Conservation (phyloP, 2,888 invertebrate species). For the Syrphus vitripennis region DNA sequence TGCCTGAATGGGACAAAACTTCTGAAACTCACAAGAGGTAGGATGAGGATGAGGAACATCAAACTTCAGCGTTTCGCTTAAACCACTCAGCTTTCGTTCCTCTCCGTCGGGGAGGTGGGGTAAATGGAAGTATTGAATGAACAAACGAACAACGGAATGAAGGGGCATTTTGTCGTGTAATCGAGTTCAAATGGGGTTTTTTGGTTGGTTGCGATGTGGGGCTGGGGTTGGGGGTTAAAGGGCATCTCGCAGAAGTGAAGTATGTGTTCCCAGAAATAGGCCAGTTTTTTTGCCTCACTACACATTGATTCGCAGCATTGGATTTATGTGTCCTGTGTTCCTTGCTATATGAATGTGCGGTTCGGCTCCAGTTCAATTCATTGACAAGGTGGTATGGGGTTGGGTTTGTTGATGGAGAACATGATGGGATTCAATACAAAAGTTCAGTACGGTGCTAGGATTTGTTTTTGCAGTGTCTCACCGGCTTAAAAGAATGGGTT, state of each 20-base stretch:
- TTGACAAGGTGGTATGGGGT: background rate
- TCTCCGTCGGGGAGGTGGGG: background rate
- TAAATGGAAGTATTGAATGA: conserved; percentile 29
- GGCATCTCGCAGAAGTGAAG: conserved; percentile 37
- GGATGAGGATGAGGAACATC: background rate
- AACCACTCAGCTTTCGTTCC: background rate
- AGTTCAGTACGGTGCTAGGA: conserved; percentile 31
- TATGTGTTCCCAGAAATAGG: conserved; percentile 61
- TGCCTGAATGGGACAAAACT: conserved; percentile 35
- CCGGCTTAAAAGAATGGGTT: conserved; percentile 8
- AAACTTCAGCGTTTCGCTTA: conserved; percentile 23
- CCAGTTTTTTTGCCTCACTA: conserved; percentile 66
- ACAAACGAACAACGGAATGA: conserved; percentile 51
- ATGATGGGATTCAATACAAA: conserved; percentile 22
- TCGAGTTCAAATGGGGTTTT: conserved; percentile 58
- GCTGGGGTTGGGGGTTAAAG: background rate
- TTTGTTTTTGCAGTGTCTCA: conserved; percentile 37
- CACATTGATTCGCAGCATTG: conserved; percentile 55
- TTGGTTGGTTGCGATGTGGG: background rate
- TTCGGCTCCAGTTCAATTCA: conserved; percentile 1
- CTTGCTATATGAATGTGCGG: conserved; percentile 30
- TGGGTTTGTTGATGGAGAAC: background rate
- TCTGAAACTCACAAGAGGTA: conserved; percentile 11
- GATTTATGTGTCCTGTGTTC: conserved; percentile 52
- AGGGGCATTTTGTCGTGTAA: conserved; percentile 64